Conservation (phyloP, 2,888 invertebrate species). For the Parthenolecanium corni region DNA sequence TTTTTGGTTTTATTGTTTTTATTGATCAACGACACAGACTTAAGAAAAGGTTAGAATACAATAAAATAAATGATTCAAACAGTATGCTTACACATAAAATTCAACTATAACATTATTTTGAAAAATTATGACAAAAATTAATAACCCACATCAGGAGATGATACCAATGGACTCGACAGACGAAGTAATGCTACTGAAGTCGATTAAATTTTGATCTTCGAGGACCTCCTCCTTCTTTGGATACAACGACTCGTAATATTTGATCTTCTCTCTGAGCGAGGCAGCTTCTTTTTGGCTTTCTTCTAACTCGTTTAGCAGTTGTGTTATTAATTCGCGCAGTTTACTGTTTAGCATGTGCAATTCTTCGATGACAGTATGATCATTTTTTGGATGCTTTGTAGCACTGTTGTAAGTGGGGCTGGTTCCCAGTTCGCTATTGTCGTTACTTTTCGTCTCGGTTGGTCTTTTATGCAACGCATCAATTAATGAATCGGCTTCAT, state of each 20-base stretch:
- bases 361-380: constrained; percentile 53
- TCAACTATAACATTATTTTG: no score
- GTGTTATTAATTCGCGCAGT: constrained; percentile 46
- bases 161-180: constrained; percentile 12
- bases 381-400: constrained; percentile 50
- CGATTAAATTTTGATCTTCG: constrained; percentile 21
- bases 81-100: no score
- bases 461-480: constrained; percentile 38
- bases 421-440: constrained; percentile 32
- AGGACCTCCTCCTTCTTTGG: constrained; percentile 9
- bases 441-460: constrained; percentile 31
- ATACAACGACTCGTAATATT: constrained; percentile 32
- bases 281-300: constrained; percentile 52
- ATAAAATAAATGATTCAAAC: no score
- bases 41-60: no score
- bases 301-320: constrained; percentile 52
- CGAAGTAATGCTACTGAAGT: constrained; percentile 23
- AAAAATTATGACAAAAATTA: no score
- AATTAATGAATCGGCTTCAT: constrained; percentile 54
- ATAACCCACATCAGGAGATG: constrained; percentile 16
- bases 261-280: constrained; percentile 34
- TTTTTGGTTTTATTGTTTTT: no score
- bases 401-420: constrained; percentile 20
- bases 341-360: constrained; percentile 53
- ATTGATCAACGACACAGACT: no score